These are phyloP conservation scores for Phoeniculus purpureus DNA, from an alignment of 2,797 vertebrate species.

Conservation along the genomic window DNA sequence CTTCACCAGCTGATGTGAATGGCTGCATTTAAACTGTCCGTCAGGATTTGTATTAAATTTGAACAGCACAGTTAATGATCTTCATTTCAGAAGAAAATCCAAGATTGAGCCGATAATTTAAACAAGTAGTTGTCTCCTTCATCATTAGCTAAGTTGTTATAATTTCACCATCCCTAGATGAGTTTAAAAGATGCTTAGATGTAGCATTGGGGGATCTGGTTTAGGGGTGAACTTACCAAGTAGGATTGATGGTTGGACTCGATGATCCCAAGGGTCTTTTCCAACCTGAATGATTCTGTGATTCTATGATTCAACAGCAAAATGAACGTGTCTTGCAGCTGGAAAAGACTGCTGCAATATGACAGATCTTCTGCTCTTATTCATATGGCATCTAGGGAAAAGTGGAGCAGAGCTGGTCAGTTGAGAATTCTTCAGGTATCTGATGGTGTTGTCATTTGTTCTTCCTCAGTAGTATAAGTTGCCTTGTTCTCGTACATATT, in stretches of 20 bases:
- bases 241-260: no score
- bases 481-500: not conserved
- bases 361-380: not conserved
- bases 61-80: not conserved
- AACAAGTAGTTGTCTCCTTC: slow-evolving; percentile 16
- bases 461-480: not conserved
- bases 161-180: not conserved
- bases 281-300: no score
- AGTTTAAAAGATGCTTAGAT: no score
- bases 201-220: no score
- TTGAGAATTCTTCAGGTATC: not conserved
- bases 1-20: not conserved
- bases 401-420: not conserved
- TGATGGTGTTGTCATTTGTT: not conserved
- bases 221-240: no score
- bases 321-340: not conserved
- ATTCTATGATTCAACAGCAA: not conserved
- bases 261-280: no score
- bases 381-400: not conserved
- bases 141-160: slow-evolving; percentile 47
- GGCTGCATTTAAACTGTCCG: not conserved
- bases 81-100: not conserved
- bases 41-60: not conserved
- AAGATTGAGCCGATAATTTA: not conserved
- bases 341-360: not conserved